A percentile compares a stretch with the other conserved stretches of the same genome.
These are phyloP conservation scores for Acropternis orthonyx DNA, from an alignment of 2,797 vertebrate genomes.

Conservation along the genomic window DNA sequence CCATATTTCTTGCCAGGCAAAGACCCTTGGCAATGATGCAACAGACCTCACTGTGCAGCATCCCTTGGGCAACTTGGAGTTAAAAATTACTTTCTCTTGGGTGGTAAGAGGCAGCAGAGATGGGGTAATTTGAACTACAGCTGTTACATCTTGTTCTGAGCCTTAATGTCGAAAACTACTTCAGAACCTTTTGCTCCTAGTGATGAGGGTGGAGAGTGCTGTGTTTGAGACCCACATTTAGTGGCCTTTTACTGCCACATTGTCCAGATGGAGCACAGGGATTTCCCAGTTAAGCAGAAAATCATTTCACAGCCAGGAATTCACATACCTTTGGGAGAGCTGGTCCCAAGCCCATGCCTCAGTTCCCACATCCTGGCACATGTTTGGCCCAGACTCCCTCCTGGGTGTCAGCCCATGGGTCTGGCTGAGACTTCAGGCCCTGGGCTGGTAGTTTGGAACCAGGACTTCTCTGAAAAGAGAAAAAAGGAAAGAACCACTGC, in stretches of 20 bases:
- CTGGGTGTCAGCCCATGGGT: neutral
- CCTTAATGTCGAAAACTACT: neutral
- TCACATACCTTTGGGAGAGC: neutral
- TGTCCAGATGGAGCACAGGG: neutral
- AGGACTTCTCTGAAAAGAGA: neutral
- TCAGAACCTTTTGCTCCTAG: neutral
- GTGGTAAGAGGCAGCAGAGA: conserved; percentile 15
- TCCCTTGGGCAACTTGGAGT: neutral
- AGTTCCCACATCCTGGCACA: neutral
- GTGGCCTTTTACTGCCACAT: neutral
- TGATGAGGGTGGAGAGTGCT: neutral
- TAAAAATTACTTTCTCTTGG: conserved; percentile 18
- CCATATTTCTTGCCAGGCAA: neutral
- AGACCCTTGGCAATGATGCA: neutral
- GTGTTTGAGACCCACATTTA: neutral
- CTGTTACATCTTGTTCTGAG: conserved; percentile 42
- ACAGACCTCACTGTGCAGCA: neutral
- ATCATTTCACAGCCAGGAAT: neutral
- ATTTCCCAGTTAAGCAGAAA: neutral
- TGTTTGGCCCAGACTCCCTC: neutral
- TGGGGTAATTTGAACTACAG: conserved; percentile 38
- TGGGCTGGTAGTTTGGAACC: neutral
- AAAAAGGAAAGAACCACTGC: neutral
- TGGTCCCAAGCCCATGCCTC: neutral
- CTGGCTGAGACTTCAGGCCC: neutral